Evolutionary conservation across 2,888 invertebrate species (phyloP).

Genomic region (Cantharis rustica): DNA sequence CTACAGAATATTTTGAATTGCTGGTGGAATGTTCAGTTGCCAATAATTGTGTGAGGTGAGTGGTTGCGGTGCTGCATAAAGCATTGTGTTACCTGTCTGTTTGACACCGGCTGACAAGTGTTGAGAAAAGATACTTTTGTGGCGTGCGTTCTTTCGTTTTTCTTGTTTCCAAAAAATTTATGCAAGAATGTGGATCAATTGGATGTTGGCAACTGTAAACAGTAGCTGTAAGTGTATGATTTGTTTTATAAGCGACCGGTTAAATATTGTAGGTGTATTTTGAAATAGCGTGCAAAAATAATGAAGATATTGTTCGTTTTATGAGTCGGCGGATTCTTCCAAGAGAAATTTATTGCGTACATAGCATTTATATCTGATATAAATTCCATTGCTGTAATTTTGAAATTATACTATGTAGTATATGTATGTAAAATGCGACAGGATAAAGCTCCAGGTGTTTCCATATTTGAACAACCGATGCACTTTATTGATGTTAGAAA

Average conservation of each 20-base stretch:
- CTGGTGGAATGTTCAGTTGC: constrained; percentile 15
- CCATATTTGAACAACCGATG: background rate
- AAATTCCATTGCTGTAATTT: background rate
- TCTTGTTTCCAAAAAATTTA: constrained; percentile 30
- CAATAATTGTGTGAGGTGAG: constrained; percentile 12
- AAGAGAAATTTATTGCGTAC: background rate
- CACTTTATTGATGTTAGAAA: background rate
- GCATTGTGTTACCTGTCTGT: constrained; percentile 19
- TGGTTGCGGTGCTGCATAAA: constrained; percentile 5
- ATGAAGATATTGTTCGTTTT: constrained; percentile 14
- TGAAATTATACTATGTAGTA: background rate
- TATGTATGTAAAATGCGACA: background rate
- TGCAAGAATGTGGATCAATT: constrained; percentile 36
- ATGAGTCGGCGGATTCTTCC: background rate
- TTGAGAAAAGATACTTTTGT: constrained; percentile 18
- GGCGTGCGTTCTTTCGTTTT: constrained; percentile 20
- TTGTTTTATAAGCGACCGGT: constrained; percentile 21
- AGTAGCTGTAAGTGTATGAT: constrained; percentile 37
- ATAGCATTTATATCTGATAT: background rate
- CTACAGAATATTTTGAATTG: constrained; percentile 7
- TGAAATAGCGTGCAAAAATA: constrained; percentile 10
- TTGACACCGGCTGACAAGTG: constrained; percentile 8
- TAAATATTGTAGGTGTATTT: constrained; percentile 13
- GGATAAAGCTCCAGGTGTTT: background rate
- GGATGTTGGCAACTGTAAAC: constrained; percentile 35